A percentile compares a stretch with the other conserved stretches of the same genome.
These are phyloP conservation scores for Melanophora roralis DNA, from an alignment of 2,888 invertebrate species.

Conservation along the genomic window DNA sequence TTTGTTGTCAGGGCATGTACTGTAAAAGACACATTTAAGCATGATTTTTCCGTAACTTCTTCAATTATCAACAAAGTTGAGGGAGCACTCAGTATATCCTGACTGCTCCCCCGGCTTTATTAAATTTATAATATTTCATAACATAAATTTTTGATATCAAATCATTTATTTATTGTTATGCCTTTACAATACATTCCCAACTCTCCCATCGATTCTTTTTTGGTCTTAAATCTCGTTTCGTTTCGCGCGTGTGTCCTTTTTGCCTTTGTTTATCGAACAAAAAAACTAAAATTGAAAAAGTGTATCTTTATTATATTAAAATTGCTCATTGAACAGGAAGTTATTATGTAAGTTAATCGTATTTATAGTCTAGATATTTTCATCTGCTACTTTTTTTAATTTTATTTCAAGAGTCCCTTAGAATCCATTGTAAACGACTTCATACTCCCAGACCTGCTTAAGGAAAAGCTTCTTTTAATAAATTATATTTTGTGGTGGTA, in stretches of 20 bases:
- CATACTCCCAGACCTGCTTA: not conserved
- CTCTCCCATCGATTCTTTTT: not conserved
- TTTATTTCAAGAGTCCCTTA: slow-evolving; percentile 15
- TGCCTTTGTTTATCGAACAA: not conserved
- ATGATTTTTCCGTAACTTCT: not conserved
- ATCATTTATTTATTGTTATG: slow-evolving; percentile 11
- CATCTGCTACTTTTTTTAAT: slow-evolving; percentile 37
- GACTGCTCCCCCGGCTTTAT: not conserved
- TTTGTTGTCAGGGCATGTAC: too few species aligned
- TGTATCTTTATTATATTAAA: slow-evolving; percentile 49
- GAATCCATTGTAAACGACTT: not conserved
- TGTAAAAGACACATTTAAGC: too few species aligned
- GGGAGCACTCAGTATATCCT: too few species aligned
- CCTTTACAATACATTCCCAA: not conserved
- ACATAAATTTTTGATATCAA: slow-evolving; percentile 42
- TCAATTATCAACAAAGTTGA: not conserved
- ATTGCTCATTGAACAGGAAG: slow-evolving; percentile 64
- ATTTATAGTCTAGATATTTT: slow-evolving; percentile 47
- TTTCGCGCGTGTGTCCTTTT: not conserved
- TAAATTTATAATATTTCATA: slow-evolving; percentile 20
- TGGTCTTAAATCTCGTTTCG: not conserved
- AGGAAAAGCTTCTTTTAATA: not conserved
- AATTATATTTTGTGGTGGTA: slow-evolving; percentile 15
- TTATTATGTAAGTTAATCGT: slow-evolving; percentile 62
- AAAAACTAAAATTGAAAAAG: not conserved